Evolutionary conservation across 2,888 invertebrate species (phyloP).

Genomic region (Diaprepes abbreviatus): DNA sequence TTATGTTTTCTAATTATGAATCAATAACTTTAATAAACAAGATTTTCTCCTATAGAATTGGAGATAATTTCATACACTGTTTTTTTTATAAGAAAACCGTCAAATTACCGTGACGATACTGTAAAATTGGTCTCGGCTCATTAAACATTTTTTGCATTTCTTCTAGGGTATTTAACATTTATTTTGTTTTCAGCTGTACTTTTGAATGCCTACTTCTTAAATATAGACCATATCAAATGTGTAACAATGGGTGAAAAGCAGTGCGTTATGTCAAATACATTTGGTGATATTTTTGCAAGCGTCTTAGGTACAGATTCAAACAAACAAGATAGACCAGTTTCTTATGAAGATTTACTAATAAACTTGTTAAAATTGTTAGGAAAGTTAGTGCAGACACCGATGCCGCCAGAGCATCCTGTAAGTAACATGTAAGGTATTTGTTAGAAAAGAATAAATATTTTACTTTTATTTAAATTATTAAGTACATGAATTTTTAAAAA

Average conservation of each 20-base stretch:
- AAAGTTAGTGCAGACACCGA: conserved; percentile 75
- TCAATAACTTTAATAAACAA: too few relatives aligned
- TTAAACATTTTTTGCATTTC: too few relatives aligned
- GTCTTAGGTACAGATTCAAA: conserved; percentile 76
- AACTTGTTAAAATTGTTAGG: conserved; percentile 77
- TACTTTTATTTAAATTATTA: too few relatives aligned
- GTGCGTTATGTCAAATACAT: conserved; percentile 72
- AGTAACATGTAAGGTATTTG: too few relatives aligned
- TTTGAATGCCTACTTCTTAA: conserved; percentile 71
- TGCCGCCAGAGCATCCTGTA: conserved; percentile 66
- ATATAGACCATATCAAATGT: conserved; percentile 71
- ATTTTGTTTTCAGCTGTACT: conserved; percentile 59
- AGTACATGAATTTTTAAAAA: too few relatives aligned
- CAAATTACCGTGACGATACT: too few relatives aligned
- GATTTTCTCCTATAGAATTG: too few relatives aligned
- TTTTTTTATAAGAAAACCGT: too few relatives aligned
- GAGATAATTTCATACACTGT: too few relatives aligned
- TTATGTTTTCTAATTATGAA: too few relatives aligned
- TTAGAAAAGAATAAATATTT: too few relatives aligned
- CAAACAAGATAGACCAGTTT: conserved; percentile 76
- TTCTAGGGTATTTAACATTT: conserved; percentile 1
- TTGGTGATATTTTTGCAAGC: conserved; percentile 84
- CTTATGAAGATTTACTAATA: conserved; percentile 80
- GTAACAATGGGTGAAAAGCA: conserved; percentile 70
- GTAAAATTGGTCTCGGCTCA: too few relatives aligned